Base-by-base conservation (phyloP, 30 jellyfish, hydroid and myxozoan species). In the Pelagia noctiluca region DNA sequence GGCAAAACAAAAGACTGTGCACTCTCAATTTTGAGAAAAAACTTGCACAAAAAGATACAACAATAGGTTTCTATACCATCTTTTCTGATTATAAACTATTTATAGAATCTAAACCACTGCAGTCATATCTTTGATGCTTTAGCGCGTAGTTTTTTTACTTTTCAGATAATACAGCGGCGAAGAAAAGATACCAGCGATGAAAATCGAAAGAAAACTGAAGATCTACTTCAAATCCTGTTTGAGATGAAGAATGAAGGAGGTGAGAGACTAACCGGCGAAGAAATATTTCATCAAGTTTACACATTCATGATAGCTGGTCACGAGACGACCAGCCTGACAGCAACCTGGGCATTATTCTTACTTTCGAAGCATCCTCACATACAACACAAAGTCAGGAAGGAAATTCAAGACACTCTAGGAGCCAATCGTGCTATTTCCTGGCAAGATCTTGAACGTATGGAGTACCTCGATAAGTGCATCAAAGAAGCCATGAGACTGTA, bases 241-340 rank as follows among this genome's bases (percentile, higher is more conserved):
- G 63, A 75, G 10, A 82, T 82, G 92, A 38, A 67, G 48, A 74
- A 82, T 28, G 86, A 69, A 47, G 26, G 31, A 10, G 83, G 82
- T 12, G 24, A 48, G 19, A 64, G 47, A 19, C 34, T 82, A 13
- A 66, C 86, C 30, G 31, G 54, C 11, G 70, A 67, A 34, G 92
- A 82, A 32, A 82, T 82, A 21, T 82, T 68, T 37, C 92, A 82
- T 29, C 92, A 82, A 54, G 92, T 82, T 22, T 82, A 68, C 72
- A 82, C 92, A 2, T 82, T 82, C 49, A 67, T 82, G 30, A 65
- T 82, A 11, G 61, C 92, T 50, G 92, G 92, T 0, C 92, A 82
- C 48, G 92, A 82, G 57, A 82, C 92, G 24, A 82, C 82, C n/a
- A 82, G 92, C 63, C 54, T 82, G 48, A 35, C 92, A 16, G 84